Base-by-base conservation (phyloP, 2,113 vertebrate species). In the Sander vitreus region DNA sequence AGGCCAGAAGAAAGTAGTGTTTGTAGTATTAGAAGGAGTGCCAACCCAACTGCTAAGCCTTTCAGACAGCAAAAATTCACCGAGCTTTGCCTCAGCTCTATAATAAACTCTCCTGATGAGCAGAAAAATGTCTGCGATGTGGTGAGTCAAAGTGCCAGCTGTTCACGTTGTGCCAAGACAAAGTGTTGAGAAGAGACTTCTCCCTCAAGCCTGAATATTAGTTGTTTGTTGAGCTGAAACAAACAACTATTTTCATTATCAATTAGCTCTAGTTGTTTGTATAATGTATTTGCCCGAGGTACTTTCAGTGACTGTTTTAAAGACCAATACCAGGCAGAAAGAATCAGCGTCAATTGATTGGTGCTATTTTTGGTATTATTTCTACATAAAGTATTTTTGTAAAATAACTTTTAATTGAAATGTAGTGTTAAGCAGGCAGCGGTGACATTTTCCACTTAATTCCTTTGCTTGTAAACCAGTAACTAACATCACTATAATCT, bases 71-170 rank as follows among this genome's bases (percentile, higher is more conserved):
- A 30, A 55, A 19, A 27, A 58, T 65, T 57, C 48, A 47, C 4
- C 2, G 7, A 63, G 63, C 39, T 60, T 39, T 1, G 71, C n/a
- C 36, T 64, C 27, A 10, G 33, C 67, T 81, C 66, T 18, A 18
- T 45, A 76, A 74, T 73, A 82, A 83, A 80, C 57, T 66, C 59
- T 80, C 54, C 76, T 75, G 72, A 85, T 54, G 80, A 21, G 67
- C 63, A 87, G 84, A 88, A 85, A 90, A 85, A 90, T 87, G 74
- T 80, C 77, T 80, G 82, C 48, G 71, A 90, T 89, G 87, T 58
- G 62, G 36, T 58, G 72, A 79, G 86, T 84, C 59, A 27, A 64
- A 30, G 76, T 50, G 9, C 65, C 85, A 89, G 76, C 81, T 71
- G 82, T 16, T 69, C 25, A 47, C 18, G n/a, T 54, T 6, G 55